Evolutionary conservation across 2,888 invertebrate genomes (phyloP).

Genomic region (Scaptomyza flava): DNA sequence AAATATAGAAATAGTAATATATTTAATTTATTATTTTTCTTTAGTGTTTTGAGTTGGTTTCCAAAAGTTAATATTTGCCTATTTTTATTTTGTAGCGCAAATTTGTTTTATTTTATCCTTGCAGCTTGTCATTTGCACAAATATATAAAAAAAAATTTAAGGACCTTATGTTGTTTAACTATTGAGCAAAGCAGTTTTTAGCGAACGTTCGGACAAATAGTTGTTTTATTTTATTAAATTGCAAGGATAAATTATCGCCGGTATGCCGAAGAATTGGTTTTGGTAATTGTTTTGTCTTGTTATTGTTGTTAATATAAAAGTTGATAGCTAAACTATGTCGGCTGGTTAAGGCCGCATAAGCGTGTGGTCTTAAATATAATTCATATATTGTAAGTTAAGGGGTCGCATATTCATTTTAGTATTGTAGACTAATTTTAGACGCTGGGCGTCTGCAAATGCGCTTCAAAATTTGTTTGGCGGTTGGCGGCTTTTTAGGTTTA

Average conservation of each 20-base stretch:
- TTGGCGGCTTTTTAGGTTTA: constrained; percentile 58
- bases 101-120: constrained; percentile 2
- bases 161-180: background rate
- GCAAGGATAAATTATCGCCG: constrained; percentile 31
- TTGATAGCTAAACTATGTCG: constrained; percentile 65
- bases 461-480: constrained; percentile 76
- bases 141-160: background rate
- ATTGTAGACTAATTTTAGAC: constrained; percentile 64
- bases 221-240: constrained; percentile 12
- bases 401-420: constrained; percentile 42
- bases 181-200: constrained; percentile 2
- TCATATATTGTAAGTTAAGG: constrained; percentile 28
- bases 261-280: constrained; percentile 25
- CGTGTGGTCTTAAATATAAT: constrained; percentile 60
- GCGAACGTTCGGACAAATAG: background rate
- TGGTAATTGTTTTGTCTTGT: constrained; percentile 1
- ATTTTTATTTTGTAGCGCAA: constrained; percentile 41
- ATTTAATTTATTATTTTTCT: constrained; percentile 74
- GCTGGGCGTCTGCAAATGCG: constrained; percentile 77
- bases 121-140: constrained; percentile 15
- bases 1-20: constrained; percentile 71
- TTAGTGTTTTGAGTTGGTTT: constrained; percentile 68
- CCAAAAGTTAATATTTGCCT: constrained; percentile 41
- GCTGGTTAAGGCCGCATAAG: constrained; percentile 57
- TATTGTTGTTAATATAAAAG: constrained; percentile 60